Evolutionary conservation across 2,888 invertebrate genomes (phyloP).

Genomic region (Gastrophysa polygoni): DNA sequence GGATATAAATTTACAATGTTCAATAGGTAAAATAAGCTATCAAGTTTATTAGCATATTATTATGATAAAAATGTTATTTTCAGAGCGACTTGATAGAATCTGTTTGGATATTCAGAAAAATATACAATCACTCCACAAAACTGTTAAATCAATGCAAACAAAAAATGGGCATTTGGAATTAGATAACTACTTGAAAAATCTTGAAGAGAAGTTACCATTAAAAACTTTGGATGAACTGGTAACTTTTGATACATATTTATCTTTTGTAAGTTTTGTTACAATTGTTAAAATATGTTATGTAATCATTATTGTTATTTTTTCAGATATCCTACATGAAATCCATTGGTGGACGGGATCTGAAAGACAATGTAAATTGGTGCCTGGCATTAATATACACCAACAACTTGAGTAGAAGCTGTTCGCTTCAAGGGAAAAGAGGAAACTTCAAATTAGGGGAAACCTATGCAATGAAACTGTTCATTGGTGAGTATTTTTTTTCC

Average conservation of each 20-base stretch:
- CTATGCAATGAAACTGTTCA: constrained; percentile 11
- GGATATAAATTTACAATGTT: background rate
- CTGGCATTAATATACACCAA: constrained; percentile 10
- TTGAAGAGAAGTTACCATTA: background rate
- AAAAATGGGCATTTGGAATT: constrained; percentile 3
- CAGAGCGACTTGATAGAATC: background rate
- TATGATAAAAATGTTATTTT: background rate
- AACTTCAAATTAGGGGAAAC: constrained; percentile 13
- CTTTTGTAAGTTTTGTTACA: constrained; percentile 5
- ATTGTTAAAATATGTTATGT: background rate
- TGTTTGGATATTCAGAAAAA: constrained; percentile 5
- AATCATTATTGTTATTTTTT: background rate
- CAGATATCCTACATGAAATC: constrained; percentile 17
- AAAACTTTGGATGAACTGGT: constrained; percentile 1
- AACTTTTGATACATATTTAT: background rate
- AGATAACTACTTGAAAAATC: constrained; percentile 2
- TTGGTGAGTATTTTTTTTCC: constrained; percentile 7
- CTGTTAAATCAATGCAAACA: background rate
- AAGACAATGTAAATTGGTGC: constrained; percentile 13
- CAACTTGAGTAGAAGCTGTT: constrained; percentile 11
- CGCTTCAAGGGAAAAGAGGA: constrained; percentile 14
- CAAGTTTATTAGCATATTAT: background rate
- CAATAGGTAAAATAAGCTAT: background rate
- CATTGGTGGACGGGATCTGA: constrained; percentile 12
- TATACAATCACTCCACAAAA: constrained; percentile 1